Base-by-base conservation (phyloP, 2,797 vertebrate genomes). In the Buphagus erythrorhynchus region DNA sequence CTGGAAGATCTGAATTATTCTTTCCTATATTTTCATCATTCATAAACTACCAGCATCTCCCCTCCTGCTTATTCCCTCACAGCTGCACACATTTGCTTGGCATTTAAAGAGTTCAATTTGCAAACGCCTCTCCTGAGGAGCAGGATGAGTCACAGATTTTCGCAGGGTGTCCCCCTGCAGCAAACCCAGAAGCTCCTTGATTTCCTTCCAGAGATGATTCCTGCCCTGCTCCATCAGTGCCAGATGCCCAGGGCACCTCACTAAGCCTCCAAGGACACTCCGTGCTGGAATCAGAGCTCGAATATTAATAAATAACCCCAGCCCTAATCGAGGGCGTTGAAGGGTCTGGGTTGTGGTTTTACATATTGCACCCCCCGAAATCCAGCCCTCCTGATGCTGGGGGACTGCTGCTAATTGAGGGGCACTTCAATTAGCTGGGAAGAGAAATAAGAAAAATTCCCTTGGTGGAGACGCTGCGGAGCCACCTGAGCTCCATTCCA, bases 281-380 rank as follows among this genome's bases (percentile, higher is more conserved):
- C 1, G 0, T 35, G 69, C 31, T 14, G 17, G 16, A 84, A 29
- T 29, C 31, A 5, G 61, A 66, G 57, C 74, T 63, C 29, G 6
- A 26, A 25, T 16, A 18, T 33, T 52, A 24, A n/a, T 22, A 42
- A 24, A n/a, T 22, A 42, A 72, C 57, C 31, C 19, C 74, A 36
- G 35, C 38, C 29, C 19, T 24, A 36, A 54, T 20, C 0, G 1
- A 73, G 72, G 42, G 12, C 7, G 0, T 4, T 31, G 29, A 15
- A 48, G 36, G 55, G 20, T 55, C 71, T 49, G 26, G 13, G 7
- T 13, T 38, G 68, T 25, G 31, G 1, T 68, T 79, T 61, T 17
- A 9, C 8, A 2, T 0, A 0, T 12, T 14, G 21, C 25, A 12
- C 5, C 21, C 26, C 36, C 31, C 26, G 7, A 71, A 78, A 54